phyloP scores from a whole-genome alignment of 2,797 vertebrate species.

The Muscicapa striata region DNA sequence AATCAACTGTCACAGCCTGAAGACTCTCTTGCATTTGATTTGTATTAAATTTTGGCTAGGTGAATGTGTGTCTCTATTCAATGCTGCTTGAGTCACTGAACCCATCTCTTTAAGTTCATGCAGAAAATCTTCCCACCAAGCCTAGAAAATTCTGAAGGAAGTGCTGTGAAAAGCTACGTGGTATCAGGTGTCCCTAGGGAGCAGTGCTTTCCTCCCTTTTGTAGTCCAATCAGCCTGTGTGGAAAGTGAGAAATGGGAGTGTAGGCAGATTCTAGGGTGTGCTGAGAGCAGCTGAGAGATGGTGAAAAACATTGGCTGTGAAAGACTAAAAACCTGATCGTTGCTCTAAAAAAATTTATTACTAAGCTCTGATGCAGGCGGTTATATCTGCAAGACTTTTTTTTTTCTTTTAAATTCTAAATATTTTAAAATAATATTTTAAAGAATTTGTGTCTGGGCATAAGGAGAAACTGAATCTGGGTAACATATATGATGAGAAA shows the following conservation, averaged over 20 bases:
- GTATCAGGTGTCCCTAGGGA: not conserved
- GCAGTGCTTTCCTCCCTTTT: slow-evolving; percentile 9
- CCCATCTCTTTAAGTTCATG: not conserved
- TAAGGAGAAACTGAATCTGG: not conserved
- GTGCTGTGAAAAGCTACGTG: not conserved
- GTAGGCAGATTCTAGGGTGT: not conserved
- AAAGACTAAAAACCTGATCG: not conserved
- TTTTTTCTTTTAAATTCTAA: not conserved
- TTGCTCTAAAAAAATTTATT: not conserved
- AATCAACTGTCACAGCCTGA: not conserved
- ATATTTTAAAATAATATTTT: not conserved
- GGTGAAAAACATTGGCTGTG: not conserved
- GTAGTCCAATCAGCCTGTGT: not conserved
- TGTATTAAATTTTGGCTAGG: not conserved
- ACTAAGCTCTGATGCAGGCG: not conserved
- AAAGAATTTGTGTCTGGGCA: not conserved
- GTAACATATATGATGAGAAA: not conserved
- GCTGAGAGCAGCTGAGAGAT: not conserved
- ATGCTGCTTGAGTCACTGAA: not conserved
- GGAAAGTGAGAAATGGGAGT: not conserved
- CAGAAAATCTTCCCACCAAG: not conserved
- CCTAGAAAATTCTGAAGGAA: not conserved
- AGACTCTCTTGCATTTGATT: not conserved
- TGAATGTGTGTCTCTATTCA: not conserved
- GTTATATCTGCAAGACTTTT: not conserved